Conservation (phyloP, 2,113 vertebrate genomes). For the Megaceryle maxima region DNA sequence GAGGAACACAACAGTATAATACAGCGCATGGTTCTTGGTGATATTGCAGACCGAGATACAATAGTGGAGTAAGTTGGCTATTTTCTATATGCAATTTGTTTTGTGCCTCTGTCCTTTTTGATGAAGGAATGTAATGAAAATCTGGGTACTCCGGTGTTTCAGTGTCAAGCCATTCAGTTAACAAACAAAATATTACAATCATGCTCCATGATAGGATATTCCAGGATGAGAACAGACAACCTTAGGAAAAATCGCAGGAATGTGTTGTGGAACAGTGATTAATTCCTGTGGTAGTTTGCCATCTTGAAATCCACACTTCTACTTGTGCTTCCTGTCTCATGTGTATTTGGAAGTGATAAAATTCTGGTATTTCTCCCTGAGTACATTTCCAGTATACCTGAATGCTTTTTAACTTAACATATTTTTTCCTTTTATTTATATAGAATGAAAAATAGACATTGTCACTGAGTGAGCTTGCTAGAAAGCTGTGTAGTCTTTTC, state of each 20-base stretch:
- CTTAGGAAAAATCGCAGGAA: background rate
- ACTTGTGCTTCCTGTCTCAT: background rate
- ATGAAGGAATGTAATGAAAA: background rate
- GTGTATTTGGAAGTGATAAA: background rate
- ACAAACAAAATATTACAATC: background rate
- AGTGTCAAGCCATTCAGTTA: background rate
- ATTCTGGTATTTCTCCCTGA: background rate
- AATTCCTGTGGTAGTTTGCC: background rate
- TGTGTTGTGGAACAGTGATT: background rate
- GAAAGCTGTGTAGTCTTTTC: background rate
- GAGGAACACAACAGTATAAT: slow-evolving; percentile 98
- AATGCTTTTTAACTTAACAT: background rate
- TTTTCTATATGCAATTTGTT: background rate
- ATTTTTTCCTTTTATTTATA: background rate
- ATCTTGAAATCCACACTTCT: background rate
- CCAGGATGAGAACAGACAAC: background rate
- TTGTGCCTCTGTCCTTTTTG: background rate
- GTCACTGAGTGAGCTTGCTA: background rate
- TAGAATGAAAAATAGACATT: background rate
- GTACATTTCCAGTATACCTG: background rate
- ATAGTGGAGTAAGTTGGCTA: slow-evolving; percentile 88
- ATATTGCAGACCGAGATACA: slow-evolving; percentile 92
- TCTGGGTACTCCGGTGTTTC: background rate
- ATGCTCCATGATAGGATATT: background rate
- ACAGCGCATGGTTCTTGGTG: slow-evolving; percentile 97